phyloP scores from a whole-genome alignment of 2,113 vertebrate species.

The Elaphurus davidianus region DNA sequence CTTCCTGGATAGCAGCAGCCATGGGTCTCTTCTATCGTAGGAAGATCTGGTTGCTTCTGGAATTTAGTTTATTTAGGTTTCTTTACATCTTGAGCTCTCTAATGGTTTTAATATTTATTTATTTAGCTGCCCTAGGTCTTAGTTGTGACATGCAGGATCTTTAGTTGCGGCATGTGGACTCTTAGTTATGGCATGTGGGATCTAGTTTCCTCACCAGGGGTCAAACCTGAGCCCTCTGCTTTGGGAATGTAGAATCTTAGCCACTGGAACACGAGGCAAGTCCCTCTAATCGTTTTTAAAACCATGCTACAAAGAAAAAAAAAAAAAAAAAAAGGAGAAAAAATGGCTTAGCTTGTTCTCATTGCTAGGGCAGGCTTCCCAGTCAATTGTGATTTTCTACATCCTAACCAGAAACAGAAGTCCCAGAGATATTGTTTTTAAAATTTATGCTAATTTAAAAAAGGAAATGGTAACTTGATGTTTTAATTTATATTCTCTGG shows the following conservation, averaged over 20 bases:
- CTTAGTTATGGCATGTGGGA: neutral
- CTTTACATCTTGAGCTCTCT: neutral
- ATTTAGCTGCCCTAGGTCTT: neutral
- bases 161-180: neutral
- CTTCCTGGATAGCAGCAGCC: neutral
- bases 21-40: neutral
- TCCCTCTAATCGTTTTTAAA: neutral
- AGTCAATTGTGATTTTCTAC: neutral
- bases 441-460: neutral
- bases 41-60: neutral
- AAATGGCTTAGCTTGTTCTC: neutral
- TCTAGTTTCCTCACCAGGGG: neutral
- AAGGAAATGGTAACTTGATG: neutral
- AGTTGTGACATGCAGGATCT: neutral
- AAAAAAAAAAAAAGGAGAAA: neutral
- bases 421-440: neutral
- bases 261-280: neutral
- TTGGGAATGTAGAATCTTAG: neutral
- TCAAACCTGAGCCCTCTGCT: neutral
- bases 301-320: neutral
- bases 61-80: neutral
- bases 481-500: constrained; percentile 35
- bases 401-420: neutral
- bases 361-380: neutral
- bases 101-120: neutral